These are phyloP conservation scores for Oryzias dopingdopingensis DNA, from an alignment of 2,797 vertebrate species.

Conservation along the genomic window DNA sequence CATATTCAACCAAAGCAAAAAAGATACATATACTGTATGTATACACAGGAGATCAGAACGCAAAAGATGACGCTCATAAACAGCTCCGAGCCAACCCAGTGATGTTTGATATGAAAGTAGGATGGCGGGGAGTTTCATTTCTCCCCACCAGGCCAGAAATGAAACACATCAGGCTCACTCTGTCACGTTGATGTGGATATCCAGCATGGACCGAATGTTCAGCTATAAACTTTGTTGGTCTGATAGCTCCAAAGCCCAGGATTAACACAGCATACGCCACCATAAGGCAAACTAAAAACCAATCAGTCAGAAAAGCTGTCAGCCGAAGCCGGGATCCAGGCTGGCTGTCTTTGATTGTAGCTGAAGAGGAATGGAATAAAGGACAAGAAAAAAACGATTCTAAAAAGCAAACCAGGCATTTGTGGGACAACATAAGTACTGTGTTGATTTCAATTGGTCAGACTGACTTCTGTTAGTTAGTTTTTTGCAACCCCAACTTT, in stretches of 20 bases:
- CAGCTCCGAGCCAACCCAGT: slow-evolving; percentile 58
- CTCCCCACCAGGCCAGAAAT: slow-evolving; percentile 39
- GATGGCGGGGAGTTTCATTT: slow-evolving; percentile 50
- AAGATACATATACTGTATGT: slow-evolving; percentile 77
- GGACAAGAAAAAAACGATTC: slow-evolving; percentile 14
- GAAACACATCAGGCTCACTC: slow-evolving; percentile 16
- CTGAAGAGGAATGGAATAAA: slow-evolving; percentile 65
- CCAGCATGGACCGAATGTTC: slow-evolving; percentile 31
- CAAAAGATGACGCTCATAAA: slow-evolving; percentile 68
- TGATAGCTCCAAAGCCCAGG: slow-evolving; percentile 53
- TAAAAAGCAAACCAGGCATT: slow-evolving; percentile 34
- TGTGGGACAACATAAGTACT: slow-evolving; percentile 47
- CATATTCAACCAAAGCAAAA: slow-evolving; percentile 82
- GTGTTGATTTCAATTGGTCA: slow-evolving; percentile 17
- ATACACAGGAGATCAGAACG: slow-evolving; percentile 76
- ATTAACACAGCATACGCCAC: slow-evolving; percentile 57
- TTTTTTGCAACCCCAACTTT: too few relatives aligned
- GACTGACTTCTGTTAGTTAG: slow-evolving; percentile 8
- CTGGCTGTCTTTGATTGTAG: slow-evolving; percentile 48
- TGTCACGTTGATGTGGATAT: slow-evolving; percentile 40
- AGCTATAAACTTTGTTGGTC: slow-evolving; percentile 48
- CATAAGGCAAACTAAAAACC: slow-evolving; percentile 68
- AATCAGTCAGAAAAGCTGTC: slow-evolving; percentile 45
- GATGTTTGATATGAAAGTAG: slow-evolving; percentile 60
- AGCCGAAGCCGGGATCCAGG: slow-evolving; percentile 18